These are phyloP conservation scores for Orchestia grillus DNA, from an alignment of 1,140 invertebrate genomes.

Conservation along the genomic window DNA sequence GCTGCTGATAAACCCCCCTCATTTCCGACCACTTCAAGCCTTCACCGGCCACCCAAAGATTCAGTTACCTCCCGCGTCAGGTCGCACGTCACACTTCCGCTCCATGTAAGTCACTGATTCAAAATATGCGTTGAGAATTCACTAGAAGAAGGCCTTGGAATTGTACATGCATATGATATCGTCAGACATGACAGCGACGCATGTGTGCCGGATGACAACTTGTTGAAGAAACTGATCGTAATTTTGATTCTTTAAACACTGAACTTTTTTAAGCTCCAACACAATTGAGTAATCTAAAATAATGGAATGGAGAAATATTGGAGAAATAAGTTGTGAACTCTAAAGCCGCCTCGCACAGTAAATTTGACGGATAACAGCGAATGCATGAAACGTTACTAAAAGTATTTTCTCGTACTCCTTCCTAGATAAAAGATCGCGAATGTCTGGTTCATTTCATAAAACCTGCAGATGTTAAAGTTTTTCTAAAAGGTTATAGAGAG, in stretches of 20 bases:
- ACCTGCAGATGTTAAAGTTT: background rate
- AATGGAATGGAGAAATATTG: background rate
- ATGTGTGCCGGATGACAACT: background rate
- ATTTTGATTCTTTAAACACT: background rate
- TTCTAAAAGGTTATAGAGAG: too few relatives aligned
- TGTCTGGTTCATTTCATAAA: background rate
- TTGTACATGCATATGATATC: background rate
- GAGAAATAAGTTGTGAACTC: background rate
- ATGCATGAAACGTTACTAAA: background rate
- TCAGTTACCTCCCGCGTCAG: background rate
- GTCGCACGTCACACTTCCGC: background rate
- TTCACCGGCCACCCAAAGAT: background rate
- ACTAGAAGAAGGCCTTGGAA: background rate
- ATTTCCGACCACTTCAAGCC: slow-evolving; percentile 43
- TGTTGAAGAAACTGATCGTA: background rate
- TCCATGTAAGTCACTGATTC: background rate
- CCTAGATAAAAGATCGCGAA: background rate
- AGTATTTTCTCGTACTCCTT: background rate
- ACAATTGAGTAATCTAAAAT: background rate
- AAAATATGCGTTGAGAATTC: background rate
- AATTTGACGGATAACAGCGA: background rate
- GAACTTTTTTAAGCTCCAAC: background rate
- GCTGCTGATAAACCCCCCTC: slow-evolving; percentile 7
- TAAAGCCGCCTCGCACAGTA: background rate
- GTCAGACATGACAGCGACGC: background rate